Evolutionary conservation across 2,888 invertebrate species (phyloP), one percentile per base, ranked within the genome.

Genomic region (Notodonta dromedarius): DNA sequence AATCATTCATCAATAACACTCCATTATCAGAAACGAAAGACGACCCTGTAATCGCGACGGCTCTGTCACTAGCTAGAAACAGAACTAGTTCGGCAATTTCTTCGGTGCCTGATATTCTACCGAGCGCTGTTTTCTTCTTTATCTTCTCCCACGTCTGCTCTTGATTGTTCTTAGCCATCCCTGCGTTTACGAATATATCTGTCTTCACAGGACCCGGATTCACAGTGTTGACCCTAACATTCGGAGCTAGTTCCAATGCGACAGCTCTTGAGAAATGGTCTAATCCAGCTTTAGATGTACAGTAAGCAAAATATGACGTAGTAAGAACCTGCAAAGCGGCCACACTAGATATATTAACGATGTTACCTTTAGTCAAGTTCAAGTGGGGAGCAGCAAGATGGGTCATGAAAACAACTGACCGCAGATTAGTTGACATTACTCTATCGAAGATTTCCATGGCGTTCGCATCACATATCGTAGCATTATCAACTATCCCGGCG

Each of bases 261-360:
- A 95, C 92, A 81, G 97, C 97, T 75, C 96, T 94, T 0, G 98
- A 98, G 70, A 99, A 95, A 82, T 98, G 98, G 89, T 99, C 98
- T 12, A 98, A 84, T 4, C 67, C 80, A 5, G 82, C 81, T 50
- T 82, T 82, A 0, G 82, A 79, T 8, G 71, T 60, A 11, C 72
- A 65, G 44, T 82, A 81, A 7, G 79, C 57, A 53, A 71, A 76
- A 52, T 57, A 39, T 46, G 57, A 5, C n/a, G 35, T 13, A 5
- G 32, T n/a, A 12, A 64, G n/a, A 14, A 61, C 56, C 9, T 57
- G 55, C 5, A 65, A 7, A 13, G 69, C 64, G 5, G 73, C 74
- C 14, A 79, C 54, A 60, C 83, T 82, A 0, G 82, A 80, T 63
- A 83, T 78, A 46, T 83, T 83, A 16, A 83, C 66, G 32, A 82